Evolutionary conservation across 2,113 vertebrate genomes (phyloP).

Genomic region (Sylvilagus bachmani): DNA sequence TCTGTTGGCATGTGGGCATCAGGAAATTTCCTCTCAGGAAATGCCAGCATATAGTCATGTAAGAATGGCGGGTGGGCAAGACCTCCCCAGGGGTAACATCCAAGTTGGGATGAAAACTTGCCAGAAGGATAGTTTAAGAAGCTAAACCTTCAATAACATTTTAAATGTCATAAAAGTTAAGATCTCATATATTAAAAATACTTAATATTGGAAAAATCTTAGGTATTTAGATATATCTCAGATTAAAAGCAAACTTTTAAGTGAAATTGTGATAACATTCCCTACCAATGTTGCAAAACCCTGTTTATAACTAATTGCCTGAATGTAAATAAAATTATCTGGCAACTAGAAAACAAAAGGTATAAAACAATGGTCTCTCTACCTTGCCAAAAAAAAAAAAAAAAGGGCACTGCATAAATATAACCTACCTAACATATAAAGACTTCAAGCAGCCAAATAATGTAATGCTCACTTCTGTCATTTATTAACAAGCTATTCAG

Average conservation of each 20-base stretch:
- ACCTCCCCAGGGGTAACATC: not conserved
- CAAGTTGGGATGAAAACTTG: not conserved
- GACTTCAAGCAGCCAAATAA: not conserved
- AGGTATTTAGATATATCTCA: not conserved
- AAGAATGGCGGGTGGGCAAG: not conserved
- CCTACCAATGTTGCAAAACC: not conserved
- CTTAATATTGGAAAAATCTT: not conserved
- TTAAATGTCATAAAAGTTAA: slow-evolving; percentile 7
- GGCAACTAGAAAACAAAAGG: slow-evolving; percentile 37
- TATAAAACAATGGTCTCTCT: not conserved
- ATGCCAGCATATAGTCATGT: rapidly evolving
- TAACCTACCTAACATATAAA: not conserved
- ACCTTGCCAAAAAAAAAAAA: not conserved
- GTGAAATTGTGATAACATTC: not conserved
- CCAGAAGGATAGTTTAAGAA: not conserved
- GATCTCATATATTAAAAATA: not conserved
- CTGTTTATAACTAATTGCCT: not conserved
- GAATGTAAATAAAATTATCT: slow-evolving; percentile 30
- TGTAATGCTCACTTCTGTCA: not conserved
- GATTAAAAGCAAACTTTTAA: slow-evolving; percentile 34
- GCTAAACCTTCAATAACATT: slow-evolving; percentile 10
- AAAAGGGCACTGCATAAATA: not conserved
- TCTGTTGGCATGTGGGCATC: not conserved
- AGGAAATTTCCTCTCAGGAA: too few relatives aligned
- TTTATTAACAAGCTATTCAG: not conserved